phyloP scores from a whole-genome alignment of 1,140 invertebrate genomes.

The Bombus superbus region DNA sequence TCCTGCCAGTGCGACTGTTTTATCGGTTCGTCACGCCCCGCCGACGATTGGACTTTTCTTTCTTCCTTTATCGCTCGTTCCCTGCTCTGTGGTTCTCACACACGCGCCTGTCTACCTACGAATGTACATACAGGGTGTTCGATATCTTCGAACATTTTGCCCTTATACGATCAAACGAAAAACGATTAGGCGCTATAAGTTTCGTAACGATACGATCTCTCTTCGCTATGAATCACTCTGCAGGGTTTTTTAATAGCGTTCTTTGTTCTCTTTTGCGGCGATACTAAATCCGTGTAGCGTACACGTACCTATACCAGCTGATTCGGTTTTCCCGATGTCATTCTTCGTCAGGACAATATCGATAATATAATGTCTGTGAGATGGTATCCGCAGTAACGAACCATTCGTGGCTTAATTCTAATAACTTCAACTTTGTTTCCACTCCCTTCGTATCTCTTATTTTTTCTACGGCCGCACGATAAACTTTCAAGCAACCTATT shows the following conservation, averaged over 20 bases:
- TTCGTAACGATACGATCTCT: too few relatives aligned
- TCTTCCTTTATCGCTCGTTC: conserved; percentile 54
- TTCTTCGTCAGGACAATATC: too few relatives aligned
- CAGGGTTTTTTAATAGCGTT: too few relatives aligned
- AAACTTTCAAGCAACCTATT: too few relatives aligned
- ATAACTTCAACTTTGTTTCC: neutral
- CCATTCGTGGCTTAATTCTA: neutral
- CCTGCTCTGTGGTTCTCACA: neutral
- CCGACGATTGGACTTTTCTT: conserved; percentile 76
- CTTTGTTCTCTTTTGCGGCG: too few relatives aligned
- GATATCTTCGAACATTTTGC: too few relatives aligned
- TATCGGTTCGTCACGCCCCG: conserved; percentile 78
- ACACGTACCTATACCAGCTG: fast-evolving
- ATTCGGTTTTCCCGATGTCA: too few relatives aligned
- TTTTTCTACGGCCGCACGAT: too few relatives aligned
- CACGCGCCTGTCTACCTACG: neutral
- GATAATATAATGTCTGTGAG: fast-evolving
- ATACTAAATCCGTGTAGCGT: too few relatives aligned
- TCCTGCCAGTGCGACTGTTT: conserved; percentile 61
- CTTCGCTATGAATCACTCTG: too few relatives aligned
- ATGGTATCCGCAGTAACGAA: neutral
- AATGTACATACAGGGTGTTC: neutral
- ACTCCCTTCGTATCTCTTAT: neutral
- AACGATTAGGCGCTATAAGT: too few relatives aligned
- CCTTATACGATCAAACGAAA: too few relatives aligned